Evolutionary conservation across 1,140 invertebrate species (phyloP), one percentile per base, ranked within the genome.

Genomic region (Oedothorax gibbosus): DNA sequence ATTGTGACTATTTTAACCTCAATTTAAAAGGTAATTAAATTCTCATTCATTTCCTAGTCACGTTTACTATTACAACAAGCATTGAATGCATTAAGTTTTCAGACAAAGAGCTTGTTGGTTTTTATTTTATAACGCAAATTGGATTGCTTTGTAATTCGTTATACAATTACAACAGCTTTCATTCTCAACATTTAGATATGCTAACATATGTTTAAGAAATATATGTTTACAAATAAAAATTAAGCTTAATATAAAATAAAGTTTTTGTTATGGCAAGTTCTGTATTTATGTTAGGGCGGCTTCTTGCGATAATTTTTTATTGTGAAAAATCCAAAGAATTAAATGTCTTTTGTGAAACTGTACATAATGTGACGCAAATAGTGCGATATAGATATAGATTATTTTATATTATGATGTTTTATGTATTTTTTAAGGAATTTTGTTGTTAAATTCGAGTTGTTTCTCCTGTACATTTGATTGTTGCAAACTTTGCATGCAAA

Each of bases 281-380:
- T 35, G 35, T 35, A 35, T 35, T 35, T 35, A 35, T 35, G 35
- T 35, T 35, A 35, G 35, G 35, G 35, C 35, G 35, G 35, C 35
- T 35, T 35, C 35, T 35, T 51, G 20, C 54, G 69, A 71, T 53
- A 54, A 71, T 71, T 49, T 53, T 51, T 71, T 71, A 71, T 66
- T 75, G 56, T 75, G 20, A 65, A 51, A 35, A 82, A 56, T 84
- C 81, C 81, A 84, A 84, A 84, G 81, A 84, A 84, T 12, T 72
- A 71, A 18, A 73, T 82, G 80, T 84, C 35, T 35, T 75, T 73
- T 84, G 72, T 84, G 54, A 60, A 66, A 60, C 49, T 84, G 81
- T 84, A 84, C 60, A 84, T 56, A 65, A 35, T 84, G 53, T 82
- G 49, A 64, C 57, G 80, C 69, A 64, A 18, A 73, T 73, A 64